Percentiles rank a stretch among this genome's conserved stretches.
These are phyloP conservation scores for Lutraria rhynchaena DNA, from an alignment of 1,140 invertebrate species.

Conservation along the genomic window DNA sequence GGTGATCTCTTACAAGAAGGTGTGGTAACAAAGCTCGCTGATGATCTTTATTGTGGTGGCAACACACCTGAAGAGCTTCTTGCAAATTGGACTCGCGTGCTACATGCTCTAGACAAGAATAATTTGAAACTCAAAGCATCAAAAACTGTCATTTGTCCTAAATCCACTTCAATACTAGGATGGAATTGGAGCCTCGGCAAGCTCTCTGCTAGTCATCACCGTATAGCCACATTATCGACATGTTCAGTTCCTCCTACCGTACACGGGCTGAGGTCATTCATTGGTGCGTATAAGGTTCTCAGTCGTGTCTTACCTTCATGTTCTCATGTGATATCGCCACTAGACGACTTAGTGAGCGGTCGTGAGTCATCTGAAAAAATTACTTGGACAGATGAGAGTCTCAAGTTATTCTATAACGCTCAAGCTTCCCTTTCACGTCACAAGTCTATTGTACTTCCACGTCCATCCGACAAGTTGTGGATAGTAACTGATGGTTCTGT, in stretches of 20 bases:
- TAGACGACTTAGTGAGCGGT: constrained; percentile 61
- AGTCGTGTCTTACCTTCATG: constrained; percentile 54
- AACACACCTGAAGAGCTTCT: constrained; percentile 41
- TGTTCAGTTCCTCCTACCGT: constrained; percentile 41
- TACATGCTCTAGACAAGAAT: constrained; percentile 39
- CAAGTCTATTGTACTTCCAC: constrained; percentile 58
- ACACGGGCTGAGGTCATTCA: constrained; percentile 49
- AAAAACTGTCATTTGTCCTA: constrained; percentile 43
- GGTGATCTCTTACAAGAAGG: constrained; percentile 64
- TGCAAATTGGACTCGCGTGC: constrained; percentile 26
- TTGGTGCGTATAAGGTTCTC: constrained; percentile 59
- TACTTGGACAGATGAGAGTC: constrained; percentile 53
- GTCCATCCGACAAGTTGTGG: constrained; percentile 55
- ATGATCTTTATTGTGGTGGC: constrained; percentile 58
- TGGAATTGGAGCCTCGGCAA: constrained; percentile 61
- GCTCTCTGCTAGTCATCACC: constrained; percentile 53
- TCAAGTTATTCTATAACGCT: constrained; percentile 19
- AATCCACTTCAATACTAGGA: constrained; percentile 53
- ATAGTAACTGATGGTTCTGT: constrained; percentile 67
- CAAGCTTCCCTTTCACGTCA: constrained; percentile 18
- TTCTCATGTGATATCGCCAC: constrained; percentile 26
- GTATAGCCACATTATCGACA: constrained; percentile 39
- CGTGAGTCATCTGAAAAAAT: constrained; percentile 56
- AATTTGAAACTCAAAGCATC: constrained; percentile 35
- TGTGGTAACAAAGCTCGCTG: constrained; percentile 52